phyloP scores from a whole-genome alignment of 92 coral and sea anemone genomes.

The Parazoanthus darwini region DNA sequence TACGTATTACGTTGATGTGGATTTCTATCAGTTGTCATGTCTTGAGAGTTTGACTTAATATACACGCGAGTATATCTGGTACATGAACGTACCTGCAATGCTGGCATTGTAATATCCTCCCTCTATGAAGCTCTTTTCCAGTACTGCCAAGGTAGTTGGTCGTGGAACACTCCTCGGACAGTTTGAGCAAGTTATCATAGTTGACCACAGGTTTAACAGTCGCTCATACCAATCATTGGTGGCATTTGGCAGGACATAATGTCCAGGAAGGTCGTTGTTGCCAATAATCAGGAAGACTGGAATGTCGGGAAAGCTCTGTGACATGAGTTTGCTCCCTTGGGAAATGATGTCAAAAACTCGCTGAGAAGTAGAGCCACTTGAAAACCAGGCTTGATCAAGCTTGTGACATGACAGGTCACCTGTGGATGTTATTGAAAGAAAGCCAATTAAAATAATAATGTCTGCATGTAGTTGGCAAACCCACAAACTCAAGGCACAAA shows the following conservation, averaged over 20 bases:
- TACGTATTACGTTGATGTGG: too few species aligned
- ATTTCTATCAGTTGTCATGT: too few species aligned
- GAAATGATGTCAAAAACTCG: conserved; percentile 66
- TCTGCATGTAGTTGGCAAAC: too few species aligned
- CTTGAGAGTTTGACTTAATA: too few species aligned
- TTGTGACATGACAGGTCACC: conserved; percentile 86
- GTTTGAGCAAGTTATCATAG: conserved; percentile 68
- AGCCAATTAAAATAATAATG: not conserved
- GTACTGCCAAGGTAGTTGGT: not conserved
- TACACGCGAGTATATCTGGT: too few species aligned
- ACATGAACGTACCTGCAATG: conserved; percentile 52
- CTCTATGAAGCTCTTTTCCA: conserved; percentile 42
- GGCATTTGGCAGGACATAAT: conserved; percentile 71
- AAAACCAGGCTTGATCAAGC: conserved; percentile 53
- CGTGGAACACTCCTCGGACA: conserved; percentile 20
- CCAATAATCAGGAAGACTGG: conserved; percentile 91
- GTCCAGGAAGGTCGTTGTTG: conserved; percentile 95
- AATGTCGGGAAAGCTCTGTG: conserved; percentile 61
- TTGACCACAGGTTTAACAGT: conserved; percentile 71
- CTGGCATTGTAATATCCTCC: conserved; percentile 71
- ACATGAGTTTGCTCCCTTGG: conserved; percentile 33
- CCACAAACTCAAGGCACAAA: too few species aligned
- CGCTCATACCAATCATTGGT: conserved; percentile 70
- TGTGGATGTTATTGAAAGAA: conserved; percentile 18
- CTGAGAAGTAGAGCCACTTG: conserved; percentile 47